These are phyloP conservation scores for Catharus fuscescens DNA, from an alignment of 2,113 vertebrate genomes.

Conservation along the genomic window DNA sequence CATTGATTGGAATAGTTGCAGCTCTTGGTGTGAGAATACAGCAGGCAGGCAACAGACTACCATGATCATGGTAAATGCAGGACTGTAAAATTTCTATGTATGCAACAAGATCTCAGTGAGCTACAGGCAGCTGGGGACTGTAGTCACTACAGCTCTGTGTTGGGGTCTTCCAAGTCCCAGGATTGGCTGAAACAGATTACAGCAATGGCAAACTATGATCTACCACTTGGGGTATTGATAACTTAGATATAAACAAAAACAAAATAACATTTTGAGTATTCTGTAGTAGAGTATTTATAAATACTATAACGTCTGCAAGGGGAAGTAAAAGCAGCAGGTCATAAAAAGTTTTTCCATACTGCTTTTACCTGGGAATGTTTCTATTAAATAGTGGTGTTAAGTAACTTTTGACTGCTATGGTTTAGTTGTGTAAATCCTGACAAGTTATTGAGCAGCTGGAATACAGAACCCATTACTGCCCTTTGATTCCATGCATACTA, in stretches of 20 bases:
- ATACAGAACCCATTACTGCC: background rate
- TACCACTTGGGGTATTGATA: background rate
- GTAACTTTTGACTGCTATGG: background rate
- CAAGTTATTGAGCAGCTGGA: background rate
- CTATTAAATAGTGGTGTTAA: background rate
- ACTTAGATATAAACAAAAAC: background rate
- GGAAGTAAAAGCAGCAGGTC: background rate
- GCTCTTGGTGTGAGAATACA: background rate
- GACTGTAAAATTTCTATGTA: rapidly evolving
- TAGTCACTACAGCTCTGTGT: rapidly evolving
- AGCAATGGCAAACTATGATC: background rate
- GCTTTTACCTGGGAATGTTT: background rate
- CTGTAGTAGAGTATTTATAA: background rate
- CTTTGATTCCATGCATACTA: background rate
- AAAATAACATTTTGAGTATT: background rate
- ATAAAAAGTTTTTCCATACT: background rate
- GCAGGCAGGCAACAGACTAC: background rate
- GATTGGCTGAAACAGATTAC: background rate
- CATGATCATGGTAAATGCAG: background rate
- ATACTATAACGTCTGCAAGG: background rate
- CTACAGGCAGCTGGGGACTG: background rate
- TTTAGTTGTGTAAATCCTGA: background rate
- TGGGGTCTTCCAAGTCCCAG: background rate
- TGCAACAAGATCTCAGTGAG: background rate
- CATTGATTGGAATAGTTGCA: background rate